A percentile compares a stretch with the other conserved stretches of the same genome.
phyloP scores from a whole-genome alignment of 2,113 vertebrate species.

The Myiopsitta monachus region DNA sequence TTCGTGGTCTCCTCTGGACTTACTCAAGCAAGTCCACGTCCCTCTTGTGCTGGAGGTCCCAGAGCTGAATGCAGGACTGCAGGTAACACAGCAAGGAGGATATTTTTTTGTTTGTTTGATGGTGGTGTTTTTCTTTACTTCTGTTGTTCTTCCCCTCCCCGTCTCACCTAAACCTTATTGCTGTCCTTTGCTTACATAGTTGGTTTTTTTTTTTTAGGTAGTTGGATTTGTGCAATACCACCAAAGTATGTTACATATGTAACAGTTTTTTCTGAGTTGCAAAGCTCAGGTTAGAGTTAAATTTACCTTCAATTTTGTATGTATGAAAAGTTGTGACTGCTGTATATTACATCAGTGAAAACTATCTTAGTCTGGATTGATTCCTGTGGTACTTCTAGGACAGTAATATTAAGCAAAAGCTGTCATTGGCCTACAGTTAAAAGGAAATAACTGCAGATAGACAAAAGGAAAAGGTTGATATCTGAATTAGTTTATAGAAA shows the following conservation, averaged over 20 bases:
- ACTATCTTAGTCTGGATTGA: not conserved
- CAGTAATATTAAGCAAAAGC: not conserved
- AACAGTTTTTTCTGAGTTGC: not conserved
- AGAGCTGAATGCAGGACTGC: not conserved
- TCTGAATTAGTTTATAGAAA: not conserved
- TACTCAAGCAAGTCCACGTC: not conserved
- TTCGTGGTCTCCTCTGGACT: not conserved
- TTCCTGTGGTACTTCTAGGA: not conserved
- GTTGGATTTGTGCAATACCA: not conserved
- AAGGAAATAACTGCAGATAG: not conserved
- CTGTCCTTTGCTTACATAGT: not conserved
- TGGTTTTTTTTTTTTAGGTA: not conserved
- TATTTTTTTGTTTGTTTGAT: not conserved
- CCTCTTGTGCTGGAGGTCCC: not conserved
- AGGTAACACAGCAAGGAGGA: not conserved
- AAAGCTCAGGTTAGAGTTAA: not conserved
- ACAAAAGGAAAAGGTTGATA: not conserved
- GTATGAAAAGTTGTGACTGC: not conserved
- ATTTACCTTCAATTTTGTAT: not conserved
- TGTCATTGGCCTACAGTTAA: not conserved
- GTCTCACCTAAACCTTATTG: not conserved
- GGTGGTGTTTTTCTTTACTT: rapidly evolving
- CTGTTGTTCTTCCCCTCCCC: rapidly evolving
- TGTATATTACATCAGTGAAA: not conserved
- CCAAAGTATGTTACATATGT: too few species aligned